phyloP scores from a whole-genome alignment of 2,797 vertebrate genomes.

The Bucorvus abyssinicus region DNA sequence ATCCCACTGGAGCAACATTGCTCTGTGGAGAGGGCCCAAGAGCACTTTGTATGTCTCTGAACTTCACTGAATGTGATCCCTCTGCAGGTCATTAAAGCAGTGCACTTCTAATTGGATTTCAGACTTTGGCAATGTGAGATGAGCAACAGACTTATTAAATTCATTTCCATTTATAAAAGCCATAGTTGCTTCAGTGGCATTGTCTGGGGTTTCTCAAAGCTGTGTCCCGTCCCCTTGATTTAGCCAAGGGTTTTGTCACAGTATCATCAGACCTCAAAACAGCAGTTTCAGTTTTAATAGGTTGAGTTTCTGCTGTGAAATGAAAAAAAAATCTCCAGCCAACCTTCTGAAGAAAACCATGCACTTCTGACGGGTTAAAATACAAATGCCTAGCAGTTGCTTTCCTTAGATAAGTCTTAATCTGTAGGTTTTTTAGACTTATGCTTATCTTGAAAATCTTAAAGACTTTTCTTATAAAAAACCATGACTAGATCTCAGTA shows the following conservation, averaged over 20 bases:
- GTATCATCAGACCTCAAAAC: neutral
- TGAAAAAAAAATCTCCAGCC: neutral
- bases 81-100: neutral
- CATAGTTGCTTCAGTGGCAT: neutral
- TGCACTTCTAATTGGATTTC: neutral
- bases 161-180: neutral
- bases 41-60: neutral
- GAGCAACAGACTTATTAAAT: neutral
- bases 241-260: neutral
- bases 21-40: neutral
- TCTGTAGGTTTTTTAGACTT: neutral
- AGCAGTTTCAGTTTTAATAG: neutral
- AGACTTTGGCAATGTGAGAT: neutral
- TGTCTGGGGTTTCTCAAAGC: neutral
- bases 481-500: neutral
- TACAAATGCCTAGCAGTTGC: neutral
- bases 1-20: neutral
- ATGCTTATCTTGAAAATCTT: neutral
- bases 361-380: neutral
- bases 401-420: neutral
- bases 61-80: neutral
- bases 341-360: neutral
- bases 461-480: neutral
- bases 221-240: neutral
- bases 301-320: no score